Conservation (phyloP, 1,140 invertebrate genomes). For the Scaptodrosophila lebanonensis region DNA sequence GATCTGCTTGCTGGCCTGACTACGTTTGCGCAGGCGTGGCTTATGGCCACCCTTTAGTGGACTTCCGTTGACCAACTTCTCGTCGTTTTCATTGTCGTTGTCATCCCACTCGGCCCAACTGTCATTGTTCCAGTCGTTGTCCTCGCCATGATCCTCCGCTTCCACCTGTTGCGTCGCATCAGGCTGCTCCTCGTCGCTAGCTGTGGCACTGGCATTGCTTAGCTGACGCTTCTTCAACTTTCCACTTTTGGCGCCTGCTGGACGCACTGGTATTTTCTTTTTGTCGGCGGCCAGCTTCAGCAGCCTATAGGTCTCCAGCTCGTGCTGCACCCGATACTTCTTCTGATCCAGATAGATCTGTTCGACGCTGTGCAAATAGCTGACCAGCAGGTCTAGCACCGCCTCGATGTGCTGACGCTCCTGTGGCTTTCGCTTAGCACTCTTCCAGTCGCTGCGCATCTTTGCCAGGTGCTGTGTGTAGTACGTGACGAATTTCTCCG, state of each 20-base stretch:
- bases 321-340: conserved; percentile 89
- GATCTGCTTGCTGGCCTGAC: conserved; percentile 19
- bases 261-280: conserved; percentile 71
- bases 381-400: conserved; percentile 85
- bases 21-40: conserved; percentile 43
- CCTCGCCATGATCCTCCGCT: conserved; percentile 7
- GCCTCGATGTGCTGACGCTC: conserved; percentile 86
- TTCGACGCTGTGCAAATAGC: conserved; percentile 90
- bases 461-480: conserved; percentile 85
- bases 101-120: conserved; percentile 51
- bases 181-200: background rate
- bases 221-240: conserved; percentile 29
- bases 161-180: background rate
- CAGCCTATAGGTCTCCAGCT: conserved; percentile 88
- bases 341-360: conserved; percentile 93
- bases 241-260: conserved; percentile 36
- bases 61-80: background rate
- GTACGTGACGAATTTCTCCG: conserved; percentile 89
- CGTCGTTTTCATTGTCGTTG: conserved; percentile 28
- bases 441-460: conserved; percentile 82
- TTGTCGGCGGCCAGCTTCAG: conserved; percentile 82
- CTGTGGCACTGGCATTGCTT: conserved; percentile 10
- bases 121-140: conserved; percentile 58
- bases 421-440: conserved; percentile 82
- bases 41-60: conserved; percentile 12